Evolutionary conservation across 2,113 vertebrate genomes (phyloP), one percentile per base, ranked within the genome.

Genomic region (Tetraodon nigroviridis): DNA sequence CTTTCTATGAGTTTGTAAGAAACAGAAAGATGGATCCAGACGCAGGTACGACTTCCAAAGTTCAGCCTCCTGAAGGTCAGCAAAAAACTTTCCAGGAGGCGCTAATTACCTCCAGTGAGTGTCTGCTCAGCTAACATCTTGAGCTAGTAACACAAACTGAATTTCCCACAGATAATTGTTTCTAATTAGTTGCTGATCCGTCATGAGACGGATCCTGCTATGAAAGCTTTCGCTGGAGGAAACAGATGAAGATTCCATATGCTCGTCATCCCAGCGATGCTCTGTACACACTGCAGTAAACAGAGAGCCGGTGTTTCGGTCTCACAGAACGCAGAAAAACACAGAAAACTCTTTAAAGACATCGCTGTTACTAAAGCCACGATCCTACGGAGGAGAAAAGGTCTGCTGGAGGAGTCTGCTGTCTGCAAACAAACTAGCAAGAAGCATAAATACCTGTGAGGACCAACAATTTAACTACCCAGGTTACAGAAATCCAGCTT

Each of bases 51-150:
- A 46, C 32, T 55, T 55, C 17, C 24, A 12, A 68, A 53, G 29
- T 64, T 55, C 7, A 19, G 27, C 63, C 57, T 58, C 49, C 52
- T 58, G 51, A 81, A 75, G 61, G 68, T 66, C 55, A 67, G 52
- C 14, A 17, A 2, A 2, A 22, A 79, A 84, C 55, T 79, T 70
- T 70, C 4, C 13, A 37, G 11, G 45, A 7, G 0, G 66, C 44
- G 56, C 58, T 60, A 67, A 76, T 71, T 57, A 61, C 55, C 58
- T 78, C 19, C 52, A 48, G 47, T 2, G 2, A 70, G 65, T 22
- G 20, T 53, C 15, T 54, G 51, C 37, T 55, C 22, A 41, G 32
- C 44, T 15, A 27, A n/a, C 21, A 12, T 69, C 54, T 67, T 3
- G 8, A 51, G 50, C 19, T 19, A 53, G 10, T 22, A 50, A 44